These are phyloP conservation scores for Dipodomys stephensi DNA, from an alignment of 2,113 vertebrate species.

Conservation along the genomic window DNA sequence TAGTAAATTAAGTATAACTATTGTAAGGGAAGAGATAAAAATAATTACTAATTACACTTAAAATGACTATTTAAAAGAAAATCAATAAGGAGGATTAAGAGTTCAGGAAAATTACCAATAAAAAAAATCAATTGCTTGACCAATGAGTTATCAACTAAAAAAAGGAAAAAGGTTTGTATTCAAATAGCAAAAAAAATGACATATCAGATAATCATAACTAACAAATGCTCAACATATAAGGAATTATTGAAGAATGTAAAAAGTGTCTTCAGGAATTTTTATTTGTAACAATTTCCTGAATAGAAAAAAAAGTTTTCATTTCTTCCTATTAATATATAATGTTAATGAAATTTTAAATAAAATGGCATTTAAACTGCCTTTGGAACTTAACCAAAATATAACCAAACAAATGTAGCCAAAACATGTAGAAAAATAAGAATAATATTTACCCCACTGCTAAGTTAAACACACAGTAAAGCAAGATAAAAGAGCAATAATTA, in stretches of 20 bases:
- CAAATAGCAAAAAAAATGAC: slow-evolving; percentile 40
- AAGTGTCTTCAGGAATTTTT: slow-evolving; percentile 40
- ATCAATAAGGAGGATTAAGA: slow-evolving; percentile 32
- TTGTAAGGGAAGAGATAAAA: slow-evolving; percentile 49
- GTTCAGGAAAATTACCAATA: slow-evolving; percentile 57
- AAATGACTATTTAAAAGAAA: slow-evolving; percentile 56
- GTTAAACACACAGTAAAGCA: slow-evolving; percentile 57
- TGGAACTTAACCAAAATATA: slow-evolving; percentile 51
- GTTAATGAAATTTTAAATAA: slow-evolving; percentile 54
- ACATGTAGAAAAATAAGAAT: slow-evolving; percentile 51
- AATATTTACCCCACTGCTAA: slow-evolving; percentile 54
- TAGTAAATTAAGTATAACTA: slow-evolving; percentile 55
- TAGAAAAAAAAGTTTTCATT: slow-evolving; percentile 40
- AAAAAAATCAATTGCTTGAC: slow-evolving; percentile 52
- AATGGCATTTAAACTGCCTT: slow-evolving; percentile 36
- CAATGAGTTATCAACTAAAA: not conserved
- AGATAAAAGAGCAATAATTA: slow-evolving; percentile 53
- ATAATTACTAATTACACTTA: slow-evolving; percentile 32
- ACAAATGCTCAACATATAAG: slow-evolving; percentile 20
- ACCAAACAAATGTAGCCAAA: slow-evolving; percentile 50
- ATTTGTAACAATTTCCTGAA: slow-evolving; percentile 30
- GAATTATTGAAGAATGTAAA: slow-evolving; percentile 46
- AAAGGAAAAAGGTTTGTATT: not conserved
- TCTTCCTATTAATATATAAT: slow-evolving; percentile 2
- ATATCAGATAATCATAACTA: slow-evolving; percentile 43